phyloP scores from a whole-genome alignment of 2,797 vertebrate species.

The Otolemur crassicaudatus region DNA sequence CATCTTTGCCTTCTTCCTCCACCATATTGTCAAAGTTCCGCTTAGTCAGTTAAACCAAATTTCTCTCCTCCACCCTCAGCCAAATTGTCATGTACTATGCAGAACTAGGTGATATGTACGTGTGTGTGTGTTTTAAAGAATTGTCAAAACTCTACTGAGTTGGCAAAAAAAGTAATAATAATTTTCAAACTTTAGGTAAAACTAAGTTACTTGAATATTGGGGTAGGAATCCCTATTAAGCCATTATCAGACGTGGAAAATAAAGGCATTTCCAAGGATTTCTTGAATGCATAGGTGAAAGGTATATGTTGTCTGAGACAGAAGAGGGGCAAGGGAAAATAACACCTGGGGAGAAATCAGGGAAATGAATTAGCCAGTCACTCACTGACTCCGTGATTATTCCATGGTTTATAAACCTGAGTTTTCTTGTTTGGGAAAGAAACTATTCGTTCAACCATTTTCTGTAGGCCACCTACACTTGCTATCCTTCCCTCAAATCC shows the following conservation, averaged over 20 bases:
- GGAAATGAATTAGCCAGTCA: neutral
- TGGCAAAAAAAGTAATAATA: neutral
- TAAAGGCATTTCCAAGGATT: neutral
- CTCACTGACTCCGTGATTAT: neutral
- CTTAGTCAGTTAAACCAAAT: slow-evolving; percentile 14
- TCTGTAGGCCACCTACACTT: neutral
- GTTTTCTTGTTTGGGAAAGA: slow-evolving; percentile 5
- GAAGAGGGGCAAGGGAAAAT: neutral
- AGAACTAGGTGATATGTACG: neutral
- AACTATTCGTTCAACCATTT: neutral
- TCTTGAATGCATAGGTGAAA: slow-evolving; percentile 1
- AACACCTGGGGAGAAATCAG: neutral
- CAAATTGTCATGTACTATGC: neutral
- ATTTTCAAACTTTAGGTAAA: slow-evolving; percentile 8
- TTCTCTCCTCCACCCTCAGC: neutral
- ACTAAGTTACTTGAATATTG: slow-evolving; percentile 10
- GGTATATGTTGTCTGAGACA: neutral
- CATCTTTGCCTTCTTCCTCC: neutral
- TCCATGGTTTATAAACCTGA: slow-evolving; percentile 1
- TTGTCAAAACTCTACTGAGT: neutral
- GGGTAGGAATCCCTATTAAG: neutral
- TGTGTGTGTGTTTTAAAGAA: neutral
- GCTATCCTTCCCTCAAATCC: neutral
- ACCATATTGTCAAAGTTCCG: neutral
- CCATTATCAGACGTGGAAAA: neutral